phyloP scores from a whole-genome alignment of 2,888 invertebrate species.

The Coleophora flavipennella region DNA sequence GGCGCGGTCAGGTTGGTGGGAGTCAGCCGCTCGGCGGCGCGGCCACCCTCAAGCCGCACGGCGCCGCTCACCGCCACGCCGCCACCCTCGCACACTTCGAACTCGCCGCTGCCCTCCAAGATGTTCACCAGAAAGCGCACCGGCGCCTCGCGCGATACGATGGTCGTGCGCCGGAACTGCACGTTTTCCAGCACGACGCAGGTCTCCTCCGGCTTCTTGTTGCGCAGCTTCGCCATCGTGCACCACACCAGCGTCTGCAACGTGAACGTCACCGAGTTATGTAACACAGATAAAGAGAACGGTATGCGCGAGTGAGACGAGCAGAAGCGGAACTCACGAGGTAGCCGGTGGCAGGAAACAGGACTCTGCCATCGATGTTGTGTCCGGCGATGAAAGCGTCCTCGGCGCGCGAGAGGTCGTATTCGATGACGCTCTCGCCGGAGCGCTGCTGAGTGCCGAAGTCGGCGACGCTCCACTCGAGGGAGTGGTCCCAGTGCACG shows the following conservation, averaged over 20 bases:
- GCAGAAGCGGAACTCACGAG: conserved; percentile 64
- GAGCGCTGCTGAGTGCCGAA: conserved; percentile 75
- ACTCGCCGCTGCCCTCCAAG: conserved; percentile 85
- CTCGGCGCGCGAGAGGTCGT: conserved; percentile 81
- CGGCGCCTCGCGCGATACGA: conserved; percentile 86
- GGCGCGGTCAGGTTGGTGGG: conserved; percentile 22
- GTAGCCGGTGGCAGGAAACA: conserved; percentile 96
- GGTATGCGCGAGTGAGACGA: too few relatives aligned
- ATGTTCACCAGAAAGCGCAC: conserved; percentile 88
- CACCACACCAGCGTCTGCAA: conserved; percentile 84
- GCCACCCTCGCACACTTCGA: conserved; percentile 92
- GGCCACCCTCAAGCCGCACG: conserved; percentile 76
- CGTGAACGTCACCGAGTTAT: too few relatives aligned
- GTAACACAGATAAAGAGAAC: too few relatives aligned
- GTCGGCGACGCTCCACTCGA: conserved; percentile 88
- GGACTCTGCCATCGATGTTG: conserved; percentile 91
- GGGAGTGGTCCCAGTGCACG: conserved; percentile 94
- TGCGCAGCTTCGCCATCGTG: conserved; percentile 85
- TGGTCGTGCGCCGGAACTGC: conserved; percentile 93
- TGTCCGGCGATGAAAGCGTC: conserved; percentile 88
- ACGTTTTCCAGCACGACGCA: conserved; percentile 92
- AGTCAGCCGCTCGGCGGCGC: conserved; percentile 74
- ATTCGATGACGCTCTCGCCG: conserved; percentile 84
- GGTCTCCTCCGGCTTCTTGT: conserved; percentile 81
- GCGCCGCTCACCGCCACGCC: conserved; percentile 85